Evolutionary conservation across 92 coral and sea anemone species (phyloP).

Genomic region (Phymanthus crucifer): DNA sequence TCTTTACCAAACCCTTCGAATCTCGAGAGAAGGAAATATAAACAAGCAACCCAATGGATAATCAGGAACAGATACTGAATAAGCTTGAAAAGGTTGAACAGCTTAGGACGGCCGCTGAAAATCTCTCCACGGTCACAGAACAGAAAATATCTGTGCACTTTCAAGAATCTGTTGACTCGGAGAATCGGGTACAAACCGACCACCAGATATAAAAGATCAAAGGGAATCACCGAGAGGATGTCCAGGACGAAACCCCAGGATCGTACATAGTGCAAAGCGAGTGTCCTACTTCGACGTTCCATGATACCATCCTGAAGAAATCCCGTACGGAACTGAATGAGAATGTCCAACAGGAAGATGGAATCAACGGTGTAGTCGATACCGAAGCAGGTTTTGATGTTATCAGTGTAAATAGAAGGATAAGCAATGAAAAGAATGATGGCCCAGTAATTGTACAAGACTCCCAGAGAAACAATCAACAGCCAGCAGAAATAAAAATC

Average conservation of each 20-base stretch:
- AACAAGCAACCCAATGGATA: constrained; percentile 96
- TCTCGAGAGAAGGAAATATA: constrained; percentile 79
- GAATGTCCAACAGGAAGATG: constrained; percentile 75
- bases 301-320: constrained; percentile 81
- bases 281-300: constrained; percentile 56
- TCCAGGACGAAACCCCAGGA: constrained; percentile 81
- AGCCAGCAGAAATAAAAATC: constrained; percentile 79
- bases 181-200: constrained; percentile 74
- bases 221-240: constrained; percentile 64
- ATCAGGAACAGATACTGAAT: constrained; percentile 88
- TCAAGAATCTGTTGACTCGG: constrained; percentile 78
- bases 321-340: constrained; percentile 82
- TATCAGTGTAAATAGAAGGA: constrained; percentile 50
- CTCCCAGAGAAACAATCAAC: constrained; percentile 70
- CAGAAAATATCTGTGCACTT: constrained; percentile 74
- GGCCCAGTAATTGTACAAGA: constrained; percentile 84
- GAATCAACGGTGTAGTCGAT: constrained; percentile 81
- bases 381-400: constrained; percentile 59
- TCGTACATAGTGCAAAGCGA: constrained; percentile 61
- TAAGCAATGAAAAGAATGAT: constrained; percentile 72
- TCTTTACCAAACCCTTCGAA: constrained; percentile 87
- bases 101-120: constrained; percentile 83
- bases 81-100: constrained; percentile 88
- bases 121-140: constrained; percentile 93
- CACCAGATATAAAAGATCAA: constrained; percentile 68